Evolutionary conservation across 2,113 vertebrate species (phyloP).

Genomic region (Phalacrocorax brasilianus): DNA sequence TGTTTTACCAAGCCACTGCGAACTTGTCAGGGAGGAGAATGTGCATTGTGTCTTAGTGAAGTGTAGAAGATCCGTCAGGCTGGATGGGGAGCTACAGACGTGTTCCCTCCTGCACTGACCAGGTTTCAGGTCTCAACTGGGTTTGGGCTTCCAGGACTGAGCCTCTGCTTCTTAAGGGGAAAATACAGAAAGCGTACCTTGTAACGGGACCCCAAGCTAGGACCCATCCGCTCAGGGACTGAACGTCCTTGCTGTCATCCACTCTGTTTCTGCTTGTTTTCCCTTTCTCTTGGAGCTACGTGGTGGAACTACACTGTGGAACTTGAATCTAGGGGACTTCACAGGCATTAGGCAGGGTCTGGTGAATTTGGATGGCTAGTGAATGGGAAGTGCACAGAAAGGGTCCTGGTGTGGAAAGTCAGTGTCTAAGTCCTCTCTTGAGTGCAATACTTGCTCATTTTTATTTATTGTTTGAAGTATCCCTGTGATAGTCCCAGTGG

Average conservation of each 20-base stretch:
- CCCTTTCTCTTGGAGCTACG: background rate
- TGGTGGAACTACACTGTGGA: background rate
- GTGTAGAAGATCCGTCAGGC: background rate
- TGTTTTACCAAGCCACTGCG: background rate
- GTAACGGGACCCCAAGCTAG: background rate
- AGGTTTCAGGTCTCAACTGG: background rate
- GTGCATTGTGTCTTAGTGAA: background rate
- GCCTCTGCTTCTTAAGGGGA: background rate
- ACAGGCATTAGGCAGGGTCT: background rate
- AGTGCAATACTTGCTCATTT: too few relatives aligned
- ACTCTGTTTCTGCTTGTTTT: background rate
- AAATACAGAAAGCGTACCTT: background rate
- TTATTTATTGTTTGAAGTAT: background rate
- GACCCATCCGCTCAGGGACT: too few relatives aligned
- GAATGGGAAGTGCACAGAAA: background rate
- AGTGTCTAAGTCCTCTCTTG: background rate
- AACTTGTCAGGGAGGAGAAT: background rate
- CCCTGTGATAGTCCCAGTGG: background rate
- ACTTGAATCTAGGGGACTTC: too few relatives aligned
- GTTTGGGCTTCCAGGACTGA: background rate
- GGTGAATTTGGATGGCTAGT: background rate
- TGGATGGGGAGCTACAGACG: background rate
- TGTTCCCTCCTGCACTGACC: background rate
- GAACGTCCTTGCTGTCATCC: background rate
- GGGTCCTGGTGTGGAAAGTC: background rate